Percentiles rank a stretch among this genome's conserved stretches.
Conservation (phyloP, 2,113 vertebrate genomes). For the Pogonocichla stellata region DNA sequence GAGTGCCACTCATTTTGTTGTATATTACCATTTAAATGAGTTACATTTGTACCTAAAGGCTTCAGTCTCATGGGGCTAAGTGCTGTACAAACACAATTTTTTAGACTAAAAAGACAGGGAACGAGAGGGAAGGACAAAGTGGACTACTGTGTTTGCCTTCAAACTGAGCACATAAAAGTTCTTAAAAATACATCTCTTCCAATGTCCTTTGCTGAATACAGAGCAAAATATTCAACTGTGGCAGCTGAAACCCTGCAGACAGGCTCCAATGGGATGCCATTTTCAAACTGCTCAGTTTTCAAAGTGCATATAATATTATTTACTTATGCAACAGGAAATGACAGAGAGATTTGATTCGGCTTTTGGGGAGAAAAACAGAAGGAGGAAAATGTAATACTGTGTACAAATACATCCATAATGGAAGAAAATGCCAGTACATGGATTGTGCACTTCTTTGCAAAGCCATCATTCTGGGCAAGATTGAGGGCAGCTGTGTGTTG, state of each 20-base stretch:
- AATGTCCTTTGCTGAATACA: not conserved
- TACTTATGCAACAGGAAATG: not conserved
- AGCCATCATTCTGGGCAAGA: not conserved
- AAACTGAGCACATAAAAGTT: not conserved
- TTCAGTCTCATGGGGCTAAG: not conserved
- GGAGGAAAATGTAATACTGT: not conserved
- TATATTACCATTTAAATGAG: constrained; percentile 63
- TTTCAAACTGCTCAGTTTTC: constrained; percentile 5
- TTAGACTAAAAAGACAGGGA: not conserved
- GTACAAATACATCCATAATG: not conserved
- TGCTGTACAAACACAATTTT: constrained; percentile 18
- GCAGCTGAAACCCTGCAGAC: not conserved
- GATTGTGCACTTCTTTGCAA: not conserved
- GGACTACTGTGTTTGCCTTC: not conserved
- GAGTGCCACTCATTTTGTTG: constrained; percentile 42
- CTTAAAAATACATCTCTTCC: not conserved
- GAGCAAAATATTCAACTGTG: not conserved
- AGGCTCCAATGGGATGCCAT: not conserved
- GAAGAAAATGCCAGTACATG: not conserved
- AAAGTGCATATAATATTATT: not conserved
- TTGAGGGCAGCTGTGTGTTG: not conserved
- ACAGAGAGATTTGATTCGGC: not conserved
- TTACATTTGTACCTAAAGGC: constrained; percentile 42
- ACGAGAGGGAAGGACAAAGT: not conserved
- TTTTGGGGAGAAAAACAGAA: not conserved